Conservation (phyloP, 2,888 invertebrate species). For the Anoplius nigerrimus region DNA sequence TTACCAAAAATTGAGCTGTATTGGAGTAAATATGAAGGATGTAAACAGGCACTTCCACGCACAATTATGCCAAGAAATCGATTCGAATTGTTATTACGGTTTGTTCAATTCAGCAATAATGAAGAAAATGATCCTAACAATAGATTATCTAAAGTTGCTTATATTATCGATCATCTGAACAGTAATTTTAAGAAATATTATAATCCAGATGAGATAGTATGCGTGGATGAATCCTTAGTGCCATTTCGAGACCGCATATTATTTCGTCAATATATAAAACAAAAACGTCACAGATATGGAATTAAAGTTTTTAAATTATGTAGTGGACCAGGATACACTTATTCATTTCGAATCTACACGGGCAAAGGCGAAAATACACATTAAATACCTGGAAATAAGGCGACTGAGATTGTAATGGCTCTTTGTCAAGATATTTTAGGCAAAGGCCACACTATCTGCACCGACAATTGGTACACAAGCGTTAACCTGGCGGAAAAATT, state of each 20-base stretch:
- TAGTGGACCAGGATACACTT: conserved; percentile 54
- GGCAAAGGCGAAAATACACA: conserved; percentile 50
- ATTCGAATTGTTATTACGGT: conserved; percentile 53
- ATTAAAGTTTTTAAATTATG: conserved; percentile 58
- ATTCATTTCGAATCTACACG: conserved; percentile 55
- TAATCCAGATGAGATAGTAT: conserved; percentile 34
- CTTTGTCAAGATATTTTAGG: conserved; percentile 50
- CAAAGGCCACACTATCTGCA: no score
- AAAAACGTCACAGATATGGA: conserved; percentile 30
- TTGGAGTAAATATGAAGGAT: no score
- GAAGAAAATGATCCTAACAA: conserved; percentile 46
- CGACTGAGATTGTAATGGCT: conserved; percentile 28
- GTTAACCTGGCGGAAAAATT: no score
- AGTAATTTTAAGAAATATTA: conserved; percentile 9
- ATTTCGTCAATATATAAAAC: conserved; percentile 52
- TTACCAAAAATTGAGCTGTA: no score
- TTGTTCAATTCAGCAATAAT: no score
- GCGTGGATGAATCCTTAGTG: conserved; percentile 57
- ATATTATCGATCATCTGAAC: conserved; percentile 20
- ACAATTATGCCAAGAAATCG: no score
- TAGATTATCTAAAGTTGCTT: conserved; percentile 46
- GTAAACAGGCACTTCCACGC: no score
- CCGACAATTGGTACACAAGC: no score
- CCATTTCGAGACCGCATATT: conserved; percentile 53
- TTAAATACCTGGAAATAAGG: conserved; percentile 39